phyloP scores from a whole-genome alignment of 1,140 invertebrate genomes.

The Aphis gossypii region DNA sequence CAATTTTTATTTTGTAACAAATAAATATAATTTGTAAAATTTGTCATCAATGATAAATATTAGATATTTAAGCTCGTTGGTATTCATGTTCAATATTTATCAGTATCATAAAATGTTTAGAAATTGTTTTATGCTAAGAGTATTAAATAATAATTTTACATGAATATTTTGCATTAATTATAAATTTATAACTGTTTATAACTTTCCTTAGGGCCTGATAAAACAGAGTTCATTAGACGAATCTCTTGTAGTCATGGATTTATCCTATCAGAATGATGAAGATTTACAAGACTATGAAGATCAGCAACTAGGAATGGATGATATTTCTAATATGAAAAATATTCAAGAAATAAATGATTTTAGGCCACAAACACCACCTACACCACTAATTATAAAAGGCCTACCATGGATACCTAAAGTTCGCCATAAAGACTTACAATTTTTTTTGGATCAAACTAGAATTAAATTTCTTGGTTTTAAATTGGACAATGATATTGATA shows the following conservation, averaged over 20 bases:
- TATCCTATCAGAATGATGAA: conserved; percentile 60
- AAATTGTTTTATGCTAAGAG: not conserved
- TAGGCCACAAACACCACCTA: conserved; percentile 63
- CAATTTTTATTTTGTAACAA: not conserved
- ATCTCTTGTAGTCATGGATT: conserved; percentile 65
- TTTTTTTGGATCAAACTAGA: conserved; percentile 88
- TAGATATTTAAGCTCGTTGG: not conserved
- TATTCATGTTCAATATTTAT: not conserved
- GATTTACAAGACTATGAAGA: conserved; percentile 51
- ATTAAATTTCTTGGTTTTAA: conserved; percentile 95
- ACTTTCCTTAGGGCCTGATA: conserved; percentile 73
- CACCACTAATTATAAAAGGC: conserved; percentile 66
- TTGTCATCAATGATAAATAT: not conserved
- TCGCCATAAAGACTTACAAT: conserved; percentile 89
- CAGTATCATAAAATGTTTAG: not conserved
- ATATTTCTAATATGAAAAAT: conserved; percentile 46
- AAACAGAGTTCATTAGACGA: conserved; percentile 96
- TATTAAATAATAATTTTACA: not conserved
- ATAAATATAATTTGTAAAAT: not conserved
- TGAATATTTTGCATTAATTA: not conserved
- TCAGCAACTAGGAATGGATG: conserved; percentile 28
- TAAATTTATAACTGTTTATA: not conserved
- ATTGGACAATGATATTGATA: conserved; percentile 82
- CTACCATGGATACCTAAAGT: conserved; percentile 97
- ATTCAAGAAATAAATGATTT: conserved; percentile 33